Percentiles rank a stretch among this genome's conserved stretches.
These are phyloP conservation scores for Drosophila biarmipes DNA, from an alignment of 1,140 invertebrate species.

Conservation along the genomic window DNA sequence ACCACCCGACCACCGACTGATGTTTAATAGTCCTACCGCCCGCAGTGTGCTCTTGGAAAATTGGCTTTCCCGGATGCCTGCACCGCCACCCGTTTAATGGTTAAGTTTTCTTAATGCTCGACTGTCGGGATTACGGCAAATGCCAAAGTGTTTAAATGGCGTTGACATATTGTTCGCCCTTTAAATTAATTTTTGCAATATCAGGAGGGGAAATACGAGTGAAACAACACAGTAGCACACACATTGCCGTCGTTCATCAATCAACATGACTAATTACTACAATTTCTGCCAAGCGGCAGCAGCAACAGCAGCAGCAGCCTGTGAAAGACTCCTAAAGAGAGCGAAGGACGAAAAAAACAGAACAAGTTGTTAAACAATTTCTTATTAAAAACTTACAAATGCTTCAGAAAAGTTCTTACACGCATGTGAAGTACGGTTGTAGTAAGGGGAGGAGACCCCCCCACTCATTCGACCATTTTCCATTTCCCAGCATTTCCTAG, in stretches of 20 bases:
- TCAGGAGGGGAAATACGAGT: slow-evolving; percentile 10
- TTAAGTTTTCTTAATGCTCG: slow-evolving; percentile 68
- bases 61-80: slow-evolving; percentile 75
- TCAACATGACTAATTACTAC: slow-evolving; percentile 79
- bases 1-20: slow-evolving; percentile 12
- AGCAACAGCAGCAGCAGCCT: not conserved
- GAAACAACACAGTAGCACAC: slow-evolving; percentile 8
- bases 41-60: slow-evolving; percentile 66
- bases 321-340: slow-evolving; percentile 9
- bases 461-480: not conserved
- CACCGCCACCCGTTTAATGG: slow-evolving; percentile 60
- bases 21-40: slow-evolving; percentile 71
- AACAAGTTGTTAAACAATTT: slow-evolving; percentile 79
- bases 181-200: slow-evolving; percentile 57
- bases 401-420: slow-evolving; percentile 63
- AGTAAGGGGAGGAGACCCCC: too few species aligned
- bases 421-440: slow-evolving; percentile 50
- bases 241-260: slow-evolving; percentile 60
- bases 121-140: slow-evolving; percentile 66
- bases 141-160: slow-evolving; percentile 66
- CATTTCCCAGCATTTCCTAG: slow-evolving; percentile 17
- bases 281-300: slow-evolving; percentile 58
- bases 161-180: slow-evolving; percentile 61
- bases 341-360: slow-evolving; percentile 23
- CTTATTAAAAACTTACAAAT: slow-evolving; percentile 76